Conservation (phyloP, 2,888 invertebrate genomes). For the Anticlea derivata region DNA sequence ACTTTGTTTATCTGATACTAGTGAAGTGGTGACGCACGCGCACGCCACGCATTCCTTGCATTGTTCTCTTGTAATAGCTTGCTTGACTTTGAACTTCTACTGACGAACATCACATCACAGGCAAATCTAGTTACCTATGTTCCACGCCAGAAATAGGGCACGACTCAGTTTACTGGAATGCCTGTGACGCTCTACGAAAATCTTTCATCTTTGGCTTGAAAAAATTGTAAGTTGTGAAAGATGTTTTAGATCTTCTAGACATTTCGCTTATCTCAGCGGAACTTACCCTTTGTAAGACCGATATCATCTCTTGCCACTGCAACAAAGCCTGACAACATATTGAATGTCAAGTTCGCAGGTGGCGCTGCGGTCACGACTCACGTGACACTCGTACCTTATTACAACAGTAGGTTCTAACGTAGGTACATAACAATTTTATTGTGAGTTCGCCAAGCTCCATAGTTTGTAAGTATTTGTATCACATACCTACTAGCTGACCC, state of each 20-base stretch:
- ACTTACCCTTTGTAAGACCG: neutral
- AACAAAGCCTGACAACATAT: neutral
- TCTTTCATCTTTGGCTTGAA: too few relatives aligned
- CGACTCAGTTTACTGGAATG: too few relatives aligned
- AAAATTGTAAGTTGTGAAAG: too few relatives aligned
- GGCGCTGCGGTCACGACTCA: slow-evolving; percentile 36
- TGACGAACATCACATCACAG: neutral
- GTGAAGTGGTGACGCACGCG: slow-evolving; percentile 16
- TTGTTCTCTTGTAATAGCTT: slow-evolving; percentile 2
- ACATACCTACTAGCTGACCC: too few relatives aligned
- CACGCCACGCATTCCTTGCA: slow-evolving; percentile 13
- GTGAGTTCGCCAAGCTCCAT: too few relatives aligned
- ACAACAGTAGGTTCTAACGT: too few relatives aligned
- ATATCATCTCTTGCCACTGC: slow-evolving; percentile 8
- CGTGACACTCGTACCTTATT: slow-evolving; percentile 20
- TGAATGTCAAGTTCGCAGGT: slow-evolving; percentile 31
- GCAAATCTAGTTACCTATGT: neutral
- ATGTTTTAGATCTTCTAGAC: too few relatives aligned
- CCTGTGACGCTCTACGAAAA: too few relatives aligned
- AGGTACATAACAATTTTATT: too few relatives aligned
- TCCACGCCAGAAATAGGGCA: neutral
- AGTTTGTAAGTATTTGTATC: too few relatives aligned
- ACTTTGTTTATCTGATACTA: slow-evolving; percentile 37
- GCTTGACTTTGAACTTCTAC: slow-evolving; percentile 20
- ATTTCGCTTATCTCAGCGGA: too few relatives aligned